A percentile compares a stretch with the other conserved stretches of the same genome.
Evolutionary conservation across 2,113 vertebrate species (phyloP).

Genomic region (Channa maculata): DNA sequence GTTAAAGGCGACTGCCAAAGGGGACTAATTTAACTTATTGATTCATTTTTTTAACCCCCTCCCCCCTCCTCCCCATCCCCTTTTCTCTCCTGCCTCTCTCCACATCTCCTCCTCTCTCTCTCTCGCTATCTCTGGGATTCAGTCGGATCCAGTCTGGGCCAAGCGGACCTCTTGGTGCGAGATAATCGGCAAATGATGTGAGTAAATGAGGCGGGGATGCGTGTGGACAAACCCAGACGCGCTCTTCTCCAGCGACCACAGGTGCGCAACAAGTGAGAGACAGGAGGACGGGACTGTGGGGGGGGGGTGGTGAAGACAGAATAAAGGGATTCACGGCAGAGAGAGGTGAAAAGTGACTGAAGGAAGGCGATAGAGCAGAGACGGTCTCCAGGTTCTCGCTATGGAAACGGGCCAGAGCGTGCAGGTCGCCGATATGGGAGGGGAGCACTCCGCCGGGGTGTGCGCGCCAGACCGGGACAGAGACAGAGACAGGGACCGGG

Average conservation of each 20-base stretch:
- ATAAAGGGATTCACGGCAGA: conserved; percentile 21
- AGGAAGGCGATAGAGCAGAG: conserved; percentile 22
- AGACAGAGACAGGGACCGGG: conserved; percentile 63
- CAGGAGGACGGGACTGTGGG: conserved; percentile 31
- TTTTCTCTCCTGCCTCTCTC: neutral
- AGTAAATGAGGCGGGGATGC: conserved; percentile 79
- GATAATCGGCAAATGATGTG: conserved; percentile 76
- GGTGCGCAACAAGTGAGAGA: conserved; percentile 58
- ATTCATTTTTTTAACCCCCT: neutral
- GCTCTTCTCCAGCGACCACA: conserved; percentile 51
- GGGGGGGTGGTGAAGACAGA: conserved; percentile 27
- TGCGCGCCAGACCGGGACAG: conserved; percentile 52
- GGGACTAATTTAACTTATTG: neutral
- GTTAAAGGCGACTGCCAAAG: neutral
- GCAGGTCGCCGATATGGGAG: conserved; percentile 73
- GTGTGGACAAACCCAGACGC: conserved; percentile 59
- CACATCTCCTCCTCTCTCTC: neutral
- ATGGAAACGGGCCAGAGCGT: conserved; percentile 81
- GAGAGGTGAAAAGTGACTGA: conserved; percentile 35
- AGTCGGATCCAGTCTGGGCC: conserved; percentile 72
- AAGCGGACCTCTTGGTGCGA: conserved; percentile 69
- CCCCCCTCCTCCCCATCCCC: neutral
- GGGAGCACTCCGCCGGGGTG: conserved; percentile 71
- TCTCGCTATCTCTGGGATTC: conserved; percentile 46
- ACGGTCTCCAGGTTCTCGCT: conserved; percentile 7